A percentile compares a stretch with the other conserved stretches of the same genome.
Conservation (phyloP, 2,888 invertebrate species). For the Tolmerus cingulatus region DNA sequence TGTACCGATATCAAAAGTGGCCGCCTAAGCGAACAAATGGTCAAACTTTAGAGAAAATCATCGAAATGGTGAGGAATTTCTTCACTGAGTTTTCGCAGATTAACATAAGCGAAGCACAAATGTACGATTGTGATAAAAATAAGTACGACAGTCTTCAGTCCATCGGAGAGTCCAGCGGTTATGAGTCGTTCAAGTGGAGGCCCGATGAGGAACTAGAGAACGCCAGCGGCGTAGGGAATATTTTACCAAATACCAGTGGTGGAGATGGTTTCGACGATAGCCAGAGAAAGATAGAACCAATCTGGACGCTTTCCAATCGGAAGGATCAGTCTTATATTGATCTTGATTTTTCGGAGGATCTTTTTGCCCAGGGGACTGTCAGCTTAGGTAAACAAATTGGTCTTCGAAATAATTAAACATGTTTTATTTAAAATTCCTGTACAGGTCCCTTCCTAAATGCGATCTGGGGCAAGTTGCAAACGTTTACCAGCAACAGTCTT, state of each 20-base stretch:
- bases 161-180: slow-evolving; percentile 77
- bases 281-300: slow-evolving; percentile 52
- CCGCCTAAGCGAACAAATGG: slow-evolving; percentile 54
- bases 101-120: slow-evolving; percentile 39
- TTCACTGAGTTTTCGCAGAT: slow-evolving; percentile 57
- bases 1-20: slow-evolving; percentile 72
- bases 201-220: slow-evolving; percentile 65
- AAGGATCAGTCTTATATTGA: slow-evolving; percentile 59
- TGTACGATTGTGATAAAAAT: slow-evolving; percentile 56
- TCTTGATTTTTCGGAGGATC: slow-evolving; percentile 63
- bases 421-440: background rate
- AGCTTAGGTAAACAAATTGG: slow-evolving; percentile 57
- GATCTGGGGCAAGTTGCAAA: slow-evolving; percentile 81
- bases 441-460: slow-evolving; percentile 82
- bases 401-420: background rate
- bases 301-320: slow-evolving; percentile 59
- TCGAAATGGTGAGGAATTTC: slow-evolving; percentile 59
- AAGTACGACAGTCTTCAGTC: slow-evolving; percentile 72
- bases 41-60: slow-evolving; percentile 56
- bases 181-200: slow-evolving; percentile 74
- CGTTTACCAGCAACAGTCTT: slow-evolving; percentile 83
- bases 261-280: slow-evolving; percentile 57
- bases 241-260: background rate
- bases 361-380: slow-evolving; percentile 64
- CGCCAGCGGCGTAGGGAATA: slow-evolving; percentile 47